A percentile compares a stretch with the other conserved stretches of the same genome.
These are phyloP conservation scores for Nyctibius grandis DNA, from an alignment of 2,797 vertebrate genomes.

Conservation along the genomic window DNA sequence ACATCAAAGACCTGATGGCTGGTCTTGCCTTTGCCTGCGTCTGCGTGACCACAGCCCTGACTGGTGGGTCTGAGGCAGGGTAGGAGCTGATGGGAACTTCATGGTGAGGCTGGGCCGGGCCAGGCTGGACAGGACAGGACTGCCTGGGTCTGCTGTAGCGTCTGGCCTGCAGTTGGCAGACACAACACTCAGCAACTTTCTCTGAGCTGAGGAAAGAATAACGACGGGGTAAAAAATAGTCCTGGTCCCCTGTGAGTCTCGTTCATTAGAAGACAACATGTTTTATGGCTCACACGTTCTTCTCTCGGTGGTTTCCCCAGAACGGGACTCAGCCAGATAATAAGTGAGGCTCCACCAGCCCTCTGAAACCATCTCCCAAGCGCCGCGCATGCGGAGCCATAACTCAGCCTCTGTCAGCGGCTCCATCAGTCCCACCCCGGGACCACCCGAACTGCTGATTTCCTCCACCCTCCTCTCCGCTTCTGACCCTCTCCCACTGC, in stretches of 20 bases:
- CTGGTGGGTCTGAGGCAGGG: background rate
- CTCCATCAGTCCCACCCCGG: background rate
- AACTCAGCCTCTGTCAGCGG: slow-evolving; percentile 49
- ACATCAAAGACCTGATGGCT: background rate
- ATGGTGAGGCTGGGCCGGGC: accelerated
- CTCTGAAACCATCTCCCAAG: background rate
- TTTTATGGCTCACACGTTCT: slow-evolving; percentile 29
- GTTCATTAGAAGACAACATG: slow-evolving; percentile 36
- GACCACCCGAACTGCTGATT: slow-evolving; percentile 19
- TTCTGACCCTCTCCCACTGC: background rate
- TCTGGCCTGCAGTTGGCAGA: slow-evolving; percentile 41
- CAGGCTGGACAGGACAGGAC: background rate
- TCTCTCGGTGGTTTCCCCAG: background rate
- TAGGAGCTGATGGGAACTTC: background rate
- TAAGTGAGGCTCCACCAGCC: background rate
- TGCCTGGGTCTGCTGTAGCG: background rate
- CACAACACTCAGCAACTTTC: slow-evolving; percentile 11
- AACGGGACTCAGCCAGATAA: slow-evolving; percentile 15
- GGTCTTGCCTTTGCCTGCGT: background rate
- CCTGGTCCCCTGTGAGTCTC: background rate
- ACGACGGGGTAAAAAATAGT: slow-evolving; percentile 13
- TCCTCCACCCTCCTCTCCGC: background rate
- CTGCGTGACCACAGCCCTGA: background rate
- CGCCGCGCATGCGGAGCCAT: background rate
- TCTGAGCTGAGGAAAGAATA: slow-evolving; percentile 30